Evolutionary conservation across 2,113 vertebrate genomes (phyloP).

Genomic region (Brienomyrus brachyistius): DNA sequence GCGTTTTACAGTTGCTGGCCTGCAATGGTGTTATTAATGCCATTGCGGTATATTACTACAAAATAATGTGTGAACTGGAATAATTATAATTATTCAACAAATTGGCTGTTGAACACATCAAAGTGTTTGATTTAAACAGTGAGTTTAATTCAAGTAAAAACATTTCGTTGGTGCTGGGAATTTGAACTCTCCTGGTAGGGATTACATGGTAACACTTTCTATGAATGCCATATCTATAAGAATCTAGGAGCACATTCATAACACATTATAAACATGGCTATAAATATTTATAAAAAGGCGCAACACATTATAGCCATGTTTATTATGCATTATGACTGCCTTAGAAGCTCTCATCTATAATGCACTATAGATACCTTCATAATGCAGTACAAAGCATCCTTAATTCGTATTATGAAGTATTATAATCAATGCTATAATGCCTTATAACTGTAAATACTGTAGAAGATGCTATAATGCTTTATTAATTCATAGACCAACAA

Average conservation of each 20-base stretch:
- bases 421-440: neutral
- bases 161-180: neutral
- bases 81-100: neutral
- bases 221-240: neutral
- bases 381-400: neutral
- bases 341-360: neutral
- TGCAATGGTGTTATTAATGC: neutral
- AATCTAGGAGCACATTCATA: neutral
- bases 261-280: neutral
- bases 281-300: neutral
- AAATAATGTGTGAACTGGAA: neutral
- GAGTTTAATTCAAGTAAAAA: neutral
- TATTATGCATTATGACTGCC: neutral
- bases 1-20: neutral
- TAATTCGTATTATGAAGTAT: neutral
- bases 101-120: neutral
- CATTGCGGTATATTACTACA: neutral
- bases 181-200: neutral
- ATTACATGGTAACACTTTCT: neutral
- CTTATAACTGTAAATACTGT: neutral
- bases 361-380: neutral
- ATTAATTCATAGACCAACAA: neutral
- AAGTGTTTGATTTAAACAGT: neutral
- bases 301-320: neutral
- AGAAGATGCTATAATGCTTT: neutral